Base-by-base conservation (phyloP, 2,888 invertebrate genomes). In the Drosophila tripunctata region DNA sequence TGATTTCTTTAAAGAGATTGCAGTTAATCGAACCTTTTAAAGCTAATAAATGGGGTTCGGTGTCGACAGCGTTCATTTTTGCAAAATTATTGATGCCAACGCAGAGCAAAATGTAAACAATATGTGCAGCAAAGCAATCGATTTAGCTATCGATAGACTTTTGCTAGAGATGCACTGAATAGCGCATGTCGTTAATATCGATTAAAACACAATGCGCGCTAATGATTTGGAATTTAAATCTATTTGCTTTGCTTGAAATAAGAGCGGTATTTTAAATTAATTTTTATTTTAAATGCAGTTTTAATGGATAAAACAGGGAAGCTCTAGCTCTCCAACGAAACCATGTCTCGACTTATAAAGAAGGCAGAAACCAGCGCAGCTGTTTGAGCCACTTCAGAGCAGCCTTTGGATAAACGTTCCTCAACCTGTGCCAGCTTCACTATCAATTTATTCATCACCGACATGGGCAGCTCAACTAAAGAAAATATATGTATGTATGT, bases 351-450 rank as follows among this genome's bases (percentile, higher is more conserved):
- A 8, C 95, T 95, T 27, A 93, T 91, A 80, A 96, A 95, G 92
- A 99, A 99, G 4, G 96, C 95, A n/a, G 97, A 94, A 48, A 99
- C 94, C 50, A 99, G 93, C 0, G 97, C 95, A 55, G 97, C 95
- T 12, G 98, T 92, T 92, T 99, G 99, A 41, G 98, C 94, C 75
- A 95, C 95, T 92, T 99, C 99, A 89, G 94, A 96, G 68, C 97
- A 96, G 21, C 99, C 99, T 67, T 94, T 93, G 0, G 97, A 93
- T 27, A 99, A 92, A 30, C 98, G 93, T 89, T 95, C 94, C 92
- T 99, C 99, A 54, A 98, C 94, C 75, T 96, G 96, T 2, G 98
- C 95, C 94, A 99, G 94, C 92, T 96, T 96, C 40, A 96, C 95
- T 50, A 99, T 91, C 22, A 99, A 91, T 66, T 94, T 93, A 56